These are phyloP conservation scores for Pampusana beccarii DNA, from an alignment of 2,113 vertebrate genomes.

Conservation along the genomic window DNA sequence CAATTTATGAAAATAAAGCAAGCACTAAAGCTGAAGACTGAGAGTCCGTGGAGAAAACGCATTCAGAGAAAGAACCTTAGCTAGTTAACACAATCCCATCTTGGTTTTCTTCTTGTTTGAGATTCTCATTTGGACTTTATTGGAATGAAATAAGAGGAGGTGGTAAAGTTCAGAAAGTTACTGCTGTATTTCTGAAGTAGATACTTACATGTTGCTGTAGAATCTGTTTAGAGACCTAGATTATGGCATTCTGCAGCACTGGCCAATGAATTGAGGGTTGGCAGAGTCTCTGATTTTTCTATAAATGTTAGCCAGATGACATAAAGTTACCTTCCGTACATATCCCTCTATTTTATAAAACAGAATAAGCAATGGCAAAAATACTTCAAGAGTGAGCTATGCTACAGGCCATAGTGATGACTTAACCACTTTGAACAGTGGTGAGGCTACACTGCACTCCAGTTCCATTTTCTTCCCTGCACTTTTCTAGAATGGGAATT, in stretches of 20 bases:
- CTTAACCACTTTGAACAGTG: not conserved
- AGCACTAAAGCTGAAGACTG: not conserved
- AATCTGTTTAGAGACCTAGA: not conserved
- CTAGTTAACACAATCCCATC: not conserved
- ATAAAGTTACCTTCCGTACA: not conserved
- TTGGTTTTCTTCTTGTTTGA: not conserved
- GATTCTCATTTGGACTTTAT: not conserved
- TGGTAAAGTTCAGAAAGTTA: not conserved
- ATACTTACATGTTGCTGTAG: not conserved
- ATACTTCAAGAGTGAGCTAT: not conserved
- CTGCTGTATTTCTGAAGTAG: not conserved
- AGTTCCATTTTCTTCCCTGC: not conserved
- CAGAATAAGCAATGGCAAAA: not conserved
- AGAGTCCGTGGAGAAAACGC: not conserved
- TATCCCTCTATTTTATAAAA: not conserved
- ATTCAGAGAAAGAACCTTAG: not conserved
- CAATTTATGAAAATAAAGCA: not conserved
- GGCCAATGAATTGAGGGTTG: not conserved
- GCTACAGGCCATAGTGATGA: not conserved
- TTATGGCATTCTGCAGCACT: rapidly evolving
- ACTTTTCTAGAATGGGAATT: not conserved
- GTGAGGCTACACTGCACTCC: not conserved
- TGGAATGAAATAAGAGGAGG: not conserved
- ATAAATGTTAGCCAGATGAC: not conserved
- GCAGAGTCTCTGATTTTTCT: not conserved